Evolutionary conservation across 2,888 invertebrate genomes (phyloP), one percentile per base, ranked within the genome.

Genomic region (Nephrotoma guestfalica): DNA sequence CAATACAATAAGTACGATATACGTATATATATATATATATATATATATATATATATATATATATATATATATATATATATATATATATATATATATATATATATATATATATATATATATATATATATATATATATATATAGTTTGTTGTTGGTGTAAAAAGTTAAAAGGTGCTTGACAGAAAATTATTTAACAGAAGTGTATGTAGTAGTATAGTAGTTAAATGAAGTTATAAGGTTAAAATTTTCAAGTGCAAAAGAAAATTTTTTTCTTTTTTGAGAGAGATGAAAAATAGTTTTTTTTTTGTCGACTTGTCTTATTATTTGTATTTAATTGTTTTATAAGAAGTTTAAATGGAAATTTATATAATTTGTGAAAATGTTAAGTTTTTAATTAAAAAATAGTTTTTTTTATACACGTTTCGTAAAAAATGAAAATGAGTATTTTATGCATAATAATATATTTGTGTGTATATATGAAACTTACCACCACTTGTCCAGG

Each of bases 401-500:
- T 13, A 9, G 18, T 9, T 71, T 71, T 71, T 71, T 71, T 71
- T 71, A 30, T 51, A 30, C 15, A 51, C 30, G 30, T 71, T 71
- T 30, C 30, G 4, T 30, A 71, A 71, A 9, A 43, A 30, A 71
- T 71, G 71, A n/a, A 71, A 71, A 71, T 71, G 71, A 71, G 71
- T 71, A 2, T 30, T 30, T 71, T 30, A 9, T 11, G 11, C 47
- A 47, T 11, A 13, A 47, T n/a, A 47, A 13, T 51, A 15, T 51
- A 4, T 71, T 30, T 30, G 15, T 51, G 51, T 15, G 6, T 51
- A 11, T 15, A 71, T 71, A 9, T 30, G 30, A 9, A 47, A 90
- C 97, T 96, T 93, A 97, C 97, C 95, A 97, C 97, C 92, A 97
- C 96, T 94, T 97, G 97, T 92, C 97, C 97, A 92, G 97, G 96